Percentiles rank a stretch among this genome's conserved stretches.
These are phyloP conservation scores for Bombyx huttoni DNA, from an alignment of 2,888 invertebrate genomes.

Conservation along the genomic window DNA sequence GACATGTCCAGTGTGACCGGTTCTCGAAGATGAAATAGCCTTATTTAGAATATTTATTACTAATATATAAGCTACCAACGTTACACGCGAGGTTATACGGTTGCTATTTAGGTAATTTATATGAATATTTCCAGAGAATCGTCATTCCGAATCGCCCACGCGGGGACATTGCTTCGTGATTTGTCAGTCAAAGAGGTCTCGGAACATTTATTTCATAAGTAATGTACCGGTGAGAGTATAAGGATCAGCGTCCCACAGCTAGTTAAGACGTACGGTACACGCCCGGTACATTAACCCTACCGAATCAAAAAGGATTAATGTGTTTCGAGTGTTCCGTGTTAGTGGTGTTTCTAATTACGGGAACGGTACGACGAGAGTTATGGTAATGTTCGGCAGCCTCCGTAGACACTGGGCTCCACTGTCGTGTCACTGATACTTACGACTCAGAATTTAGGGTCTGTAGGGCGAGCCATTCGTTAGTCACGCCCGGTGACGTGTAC, in stretches of 20 bases:
- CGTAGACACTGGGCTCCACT: conserved; percentile 43
- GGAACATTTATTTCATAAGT: conserved; percentile 36
- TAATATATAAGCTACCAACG: conserved; percentile 7
- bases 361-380: conserved; percentile 58
- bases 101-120: conserved; percentile 15
- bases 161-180: conserved; percentile 22
- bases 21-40: background rate
- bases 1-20: background rate
- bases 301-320: conserved; percentile 60
- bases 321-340: conserved; percentile 55
- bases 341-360: conserved; percentile 66
- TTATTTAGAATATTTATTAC: background rate
- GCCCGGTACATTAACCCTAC: conserved; percentile 44
- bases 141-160: conserved; percentile 35
- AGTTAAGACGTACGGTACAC: conserved; percentile 35
- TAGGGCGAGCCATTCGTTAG: conserved; percentile 73
- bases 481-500: conserved; percentile 72
- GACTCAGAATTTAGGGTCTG: conserved; percentile 71
- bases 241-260: background rate
- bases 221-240: conserved; percentile 21
- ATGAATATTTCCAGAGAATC: conserved; percentile 28
- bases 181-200: conserved; percentile 28
- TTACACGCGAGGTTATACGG: conserved; percentile 10
- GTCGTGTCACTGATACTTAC: conserved; percentile 65
- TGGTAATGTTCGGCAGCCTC: conserved; percentile 60